Evolutionary conservation across 1,140 invertebrate genomes (phyloP).

Genomic region (Cherax quadricarinatus): DNA sequence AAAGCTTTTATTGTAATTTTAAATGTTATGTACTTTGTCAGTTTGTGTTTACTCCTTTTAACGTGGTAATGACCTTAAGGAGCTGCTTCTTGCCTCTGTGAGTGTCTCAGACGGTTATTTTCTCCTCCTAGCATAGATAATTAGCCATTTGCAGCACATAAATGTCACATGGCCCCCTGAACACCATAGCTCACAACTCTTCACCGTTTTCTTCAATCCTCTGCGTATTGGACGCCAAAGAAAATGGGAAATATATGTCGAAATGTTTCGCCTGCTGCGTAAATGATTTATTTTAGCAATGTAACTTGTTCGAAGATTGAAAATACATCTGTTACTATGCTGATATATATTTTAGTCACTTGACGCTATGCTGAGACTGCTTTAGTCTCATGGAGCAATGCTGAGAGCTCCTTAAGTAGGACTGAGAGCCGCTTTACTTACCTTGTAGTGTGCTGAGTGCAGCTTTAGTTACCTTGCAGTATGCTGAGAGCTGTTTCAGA

Average conservation of each 20-base stretch:
- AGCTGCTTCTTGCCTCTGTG: neutral
- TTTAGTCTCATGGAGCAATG: no score
- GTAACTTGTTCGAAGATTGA: no score
- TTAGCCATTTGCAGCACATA: slow-evolving; percentile 34
- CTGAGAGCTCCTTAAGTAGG: no score
- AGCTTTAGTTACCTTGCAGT: no score
- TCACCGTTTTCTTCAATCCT: neutral
- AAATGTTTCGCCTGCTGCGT: no score
- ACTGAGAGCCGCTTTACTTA: no score
- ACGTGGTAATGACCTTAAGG: neutral
- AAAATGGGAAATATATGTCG: neutral
- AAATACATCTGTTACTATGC: no score
- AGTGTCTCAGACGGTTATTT: slow-evolving; percentile 1
- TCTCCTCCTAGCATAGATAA: slow-evolving; percentile 17
- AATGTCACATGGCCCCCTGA: neutral
- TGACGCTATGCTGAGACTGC: no score
- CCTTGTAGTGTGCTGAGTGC: no score
- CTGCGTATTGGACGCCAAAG: neutral
- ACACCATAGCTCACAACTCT: neutral
- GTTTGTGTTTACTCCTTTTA: neutral
- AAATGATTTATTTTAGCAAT: no score
- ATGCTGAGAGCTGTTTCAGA: no score
- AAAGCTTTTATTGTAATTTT: neutral
- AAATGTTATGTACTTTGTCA: neutral
- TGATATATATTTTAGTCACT: no score